Evolutionary conservation across 2,113 vertebrate species (phyloP).

Genomic region (Nibea albiflora): DNA sequence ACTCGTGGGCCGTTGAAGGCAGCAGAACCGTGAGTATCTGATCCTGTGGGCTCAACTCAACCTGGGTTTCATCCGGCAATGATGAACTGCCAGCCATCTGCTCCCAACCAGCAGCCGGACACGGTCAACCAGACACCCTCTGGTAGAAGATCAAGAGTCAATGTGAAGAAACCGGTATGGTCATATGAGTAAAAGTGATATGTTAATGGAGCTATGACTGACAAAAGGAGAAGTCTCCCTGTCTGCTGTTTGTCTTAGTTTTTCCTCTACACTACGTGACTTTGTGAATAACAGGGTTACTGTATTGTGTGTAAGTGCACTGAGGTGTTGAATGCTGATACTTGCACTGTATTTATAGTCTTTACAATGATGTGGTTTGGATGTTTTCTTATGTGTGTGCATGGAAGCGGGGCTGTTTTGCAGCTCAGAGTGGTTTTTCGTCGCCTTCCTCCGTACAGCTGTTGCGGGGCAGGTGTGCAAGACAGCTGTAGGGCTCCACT

Average conservation of each 20-base stretch:
- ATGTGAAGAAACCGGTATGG: slow-evolving; percentile 79
- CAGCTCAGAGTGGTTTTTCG: slow-evolving; percentile 52
- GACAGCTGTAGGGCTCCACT: slow-evolving; percentile 63
- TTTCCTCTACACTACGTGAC: slow-evolving; percentile 31
- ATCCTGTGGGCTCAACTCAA: slow-evolving; percentile 16
- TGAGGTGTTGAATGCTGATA: slow-evolving; percentile 38
- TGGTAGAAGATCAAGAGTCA: slow-evolving; percentile 70
- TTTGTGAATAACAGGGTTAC: slow-evolving; percentile 52
- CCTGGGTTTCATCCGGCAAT: slow-evolving; percentile 5
- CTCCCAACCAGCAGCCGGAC: slow-evolving; percentile 25
- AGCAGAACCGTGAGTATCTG: slow-evolving; percentile 15
- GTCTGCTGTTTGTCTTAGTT: slow-evolving; percentile 6
- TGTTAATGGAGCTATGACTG: background rate
- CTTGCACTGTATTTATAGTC: slow-evolving; percentile 52
- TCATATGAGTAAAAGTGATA: background rate
- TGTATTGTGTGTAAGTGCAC: slow-evolving; percentile 26
- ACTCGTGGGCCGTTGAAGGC: background rate
- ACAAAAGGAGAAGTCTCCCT: slow-evolving; percentile 27
- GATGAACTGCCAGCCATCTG: slow-evolving; percentile 57
- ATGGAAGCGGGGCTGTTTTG: slow-evolving; percentile 56
- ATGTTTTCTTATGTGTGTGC: slow-evolving; percentile 41
- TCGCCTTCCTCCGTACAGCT: slow-evolving; percentile 69
- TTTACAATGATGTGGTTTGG: slow-evolving; percentile 62
- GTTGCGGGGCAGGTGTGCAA: slow-evolving; percentile 73
- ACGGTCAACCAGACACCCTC: slow-evolving; percentile 25